Percentiles rank a stretch among this genome's conserved stretches.
Conservation (phyloP, 2,113 vertebrate species). For the Oryctolagus cuniculus region DNA sequence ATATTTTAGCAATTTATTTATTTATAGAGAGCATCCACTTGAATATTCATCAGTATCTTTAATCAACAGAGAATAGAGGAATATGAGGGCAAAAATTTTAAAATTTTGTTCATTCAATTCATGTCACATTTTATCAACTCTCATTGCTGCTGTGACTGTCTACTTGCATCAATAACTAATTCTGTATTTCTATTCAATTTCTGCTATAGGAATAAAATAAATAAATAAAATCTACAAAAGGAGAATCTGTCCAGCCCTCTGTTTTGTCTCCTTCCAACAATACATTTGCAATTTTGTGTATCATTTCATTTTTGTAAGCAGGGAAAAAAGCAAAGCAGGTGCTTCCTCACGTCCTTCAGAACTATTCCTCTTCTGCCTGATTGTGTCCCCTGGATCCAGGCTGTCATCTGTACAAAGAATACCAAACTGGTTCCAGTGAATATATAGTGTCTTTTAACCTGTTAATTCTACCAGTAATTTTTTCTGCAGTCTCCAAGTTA, state of each 20-base stretch:
- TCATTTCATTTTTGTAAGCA: not conserved
- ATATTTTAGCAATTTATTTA: too few relatives aligned
- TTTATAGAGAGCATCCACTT: too few relatives aligned
- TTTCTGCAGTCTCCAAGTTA: not conserved
- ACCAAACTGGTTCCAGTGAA: not conserved
- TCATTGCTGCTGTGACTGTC: not conserved
- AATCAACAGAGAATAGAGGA: not conserved
- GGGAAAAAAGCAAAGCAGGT: not conserved
- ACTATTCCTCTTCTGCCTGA: not conserved
- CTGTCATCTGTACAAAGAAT: not conserved
- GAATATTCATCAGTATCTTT: not conserved
- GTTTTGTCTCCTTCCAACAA: not conserved
- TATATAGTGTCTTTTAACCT: not conserved
- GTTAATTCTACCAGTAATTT: not conserved
- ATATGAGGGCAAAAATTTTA: not conserved
- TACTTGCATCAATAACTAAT: not conserved
- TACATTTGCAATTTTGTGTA: not conserved
- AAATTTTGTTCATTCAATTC: not conserved
- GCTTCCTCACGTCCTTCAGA: too few relatives aligned
- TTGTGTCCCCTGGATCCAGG: not conserved
- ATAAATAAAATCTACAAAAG: not conserved
- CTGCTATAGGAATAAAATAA: not conserved
- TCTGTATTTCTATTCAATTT: not conserved
- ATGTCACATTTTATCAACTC: not conserved
- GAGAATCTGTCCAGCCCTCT: not conserved